These are phyloP conservation scores for Cantharis rustica DNA, from an alignment of 2,888 invertebrate species.

Conservation along the genomic window DNA sequence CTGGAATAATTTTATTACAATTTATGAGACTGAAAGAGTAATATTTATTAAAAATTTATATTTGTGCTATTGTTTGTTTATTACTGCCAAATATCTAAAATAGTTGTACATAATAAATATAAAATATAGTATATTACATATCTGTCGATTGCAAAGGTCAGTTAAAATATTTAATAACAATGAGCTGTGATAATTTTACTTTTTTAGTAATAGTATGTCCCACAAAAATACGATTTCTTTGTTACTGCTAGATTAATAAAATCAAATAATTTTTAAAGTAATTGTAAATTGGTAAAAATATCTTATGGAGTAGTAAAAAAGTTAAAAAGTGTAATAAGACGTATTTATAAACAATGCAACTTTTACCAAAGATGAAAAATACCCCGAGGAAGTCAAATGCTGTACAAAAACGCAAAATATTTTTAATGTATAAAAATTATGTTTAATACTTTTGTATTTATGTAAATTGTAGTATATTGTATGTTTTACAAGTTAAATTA, in stretches of 20 bases:
- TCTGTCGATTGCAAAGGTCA: not conserved
- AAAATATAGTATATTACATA: not conserved
- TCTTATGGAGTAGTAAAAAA: not conserved
- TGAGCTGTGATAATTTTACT: not conserved
- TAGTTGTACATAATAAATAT: not conserved
- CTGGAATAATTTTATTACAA: not conserved
- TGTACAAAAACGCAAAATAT: not conserved
- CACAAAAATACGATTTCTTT: not conserved
- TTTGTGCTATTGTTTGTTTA: not conserved
- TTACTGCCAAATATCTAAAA: not conserved
- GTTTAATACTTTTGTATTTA: not conserved
- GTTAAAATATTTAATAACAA: not conserved
- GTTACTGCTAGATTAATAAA: not conserved
- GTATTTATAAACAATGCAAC: not conserved
- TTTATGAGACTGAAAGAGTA: not conserved
- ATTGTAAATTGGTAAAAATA: not conserved
- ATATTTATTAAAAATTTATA: not conserved
- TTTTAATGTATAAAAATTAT: not conserved
- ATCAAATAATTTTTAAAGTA: not conserved
- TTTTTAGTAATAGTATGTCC: not conserved
- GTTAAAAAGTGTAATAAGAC: not conserved
- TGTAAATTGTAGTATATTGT: not conserved
- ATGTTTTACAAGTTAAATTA: not conserved
- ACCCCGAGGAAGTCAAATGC: not conserved
- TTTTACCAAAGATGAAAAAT: conserved; percentile 1